Base-by-base conservation (phyloP, 2,888 invertebrate species). In the Nesidiocoris tenuis region DNA sequence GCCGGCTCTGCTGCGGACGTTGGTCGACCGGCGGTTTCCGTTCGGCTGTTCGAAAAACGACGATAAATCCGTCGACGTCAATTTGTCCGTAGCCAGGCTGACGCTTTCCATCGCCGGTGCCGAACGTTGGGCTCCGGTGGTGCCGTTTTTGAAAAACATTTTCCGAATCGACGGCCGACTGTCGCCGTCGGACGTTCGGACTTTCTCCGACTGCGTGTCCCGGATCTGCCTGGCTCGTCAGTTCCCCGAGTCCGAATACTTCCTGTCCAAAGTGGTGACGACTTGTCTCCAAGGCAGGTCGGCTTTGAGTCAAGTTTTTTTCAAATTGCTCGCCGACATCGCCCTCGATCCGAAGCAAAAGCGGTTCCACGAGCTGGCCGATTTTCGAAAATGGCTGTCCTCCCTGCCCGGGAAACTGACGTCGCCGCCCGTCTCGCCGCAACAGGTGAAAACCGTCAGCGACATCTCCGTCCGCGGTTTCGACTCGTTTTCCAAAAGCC, bases 21-120 rank as follows among this genome's bases (percentile, higher is more conserved):
- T 80, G 22, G 67, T 80, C 25, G 39, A 75, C 18, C 77, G 77
- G 5, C 74, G 79, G 54, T 81, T 80, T 72, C 81, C 81, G 0
- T 81, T 18, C 59, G 67, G 19, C 54, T 64, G 55, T n/a, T 12
- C 59, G 22, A 9, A n/a, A 61, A 66, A 65, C 56, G 59, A 68
- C 5, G 63, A 24, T 16, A 9, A 12, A 0, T 56, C 5, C 3
- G 12, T 3, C 5, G n/a, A n/a, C 16, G 39, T 71, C n/a, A 77
- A 77, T 54, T 55, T 77, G 18, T 57, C 68, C 19, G 56, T 77
- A 0, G 66, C 75, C 1, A 61, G 75, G 19, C 22, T 77, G 61
- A 19, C 66, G 16, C 24, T 77, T 3, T 9, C 21, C 2, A 19
- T 65, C 23, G 54, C 23, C 3, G 25, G 64, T 16, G 39, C 68